A percentile compares a stretch with the other conserved stretches of the same genome.
phyloP scores from a whole-genome alignment of 1,140 invertebrate genomes.

The Vollenhovia emeryi region DNA sequence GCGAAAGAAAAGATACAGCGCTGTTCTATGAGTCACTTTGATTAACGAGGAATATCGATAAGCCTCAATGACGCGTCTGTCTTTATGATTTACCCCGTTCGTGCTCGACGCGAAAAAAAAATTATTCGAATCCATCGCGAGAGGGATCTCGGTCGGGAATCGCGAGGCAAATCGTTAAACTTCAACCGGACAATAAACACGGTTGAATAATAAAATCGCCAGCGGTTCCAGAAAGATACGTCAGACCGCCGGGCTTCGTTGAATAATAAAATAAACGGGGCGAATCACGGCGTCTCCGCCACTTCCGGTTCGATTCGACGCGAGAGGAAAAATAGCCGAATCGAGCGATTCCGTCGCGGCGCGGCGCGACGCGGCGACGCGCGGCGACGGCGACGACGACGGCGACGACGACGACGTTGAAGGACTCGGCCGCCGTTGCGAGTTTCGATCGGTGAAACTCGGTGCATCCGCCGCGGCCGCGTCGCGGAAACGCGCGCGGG shows the following conservation, averaged over 20 bases:
- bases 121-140: background rate
- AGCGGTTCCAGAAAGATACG: background rate
- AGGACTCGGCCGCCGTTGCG: conserved; percentile 6
- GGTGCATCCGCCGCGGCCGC: conserved; percentile 17
- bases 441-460: conserved; percentile 37
- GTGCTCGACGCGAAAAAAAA: background rate
- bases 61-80: background rate
- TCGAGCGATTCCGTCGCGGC: background rate
- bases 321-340: conserved; percentile 2
- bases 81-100: background rate
- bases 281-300: background rate
- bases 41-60: conserved; percentile 17
- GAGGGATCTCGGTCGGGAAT: background rate
- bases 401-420: conserved; percentile 1
- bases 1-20: background rate
- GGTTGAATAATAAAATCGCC: background rate
- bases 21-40: conserved; percentile 20
- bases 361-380: background rate
- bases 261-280: background rate
- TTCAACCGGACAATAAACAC: background rate
- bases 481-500: background rate
- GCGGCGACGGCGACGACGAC: background rate
- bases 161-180: background rate
- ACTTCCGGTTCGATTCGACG: conserved; percentile 26
- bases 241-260: background rate